phyloP scores from a whole-genome alignment of 2,797 vertebrate genomes.

The Mallotus villosus region DNA sequence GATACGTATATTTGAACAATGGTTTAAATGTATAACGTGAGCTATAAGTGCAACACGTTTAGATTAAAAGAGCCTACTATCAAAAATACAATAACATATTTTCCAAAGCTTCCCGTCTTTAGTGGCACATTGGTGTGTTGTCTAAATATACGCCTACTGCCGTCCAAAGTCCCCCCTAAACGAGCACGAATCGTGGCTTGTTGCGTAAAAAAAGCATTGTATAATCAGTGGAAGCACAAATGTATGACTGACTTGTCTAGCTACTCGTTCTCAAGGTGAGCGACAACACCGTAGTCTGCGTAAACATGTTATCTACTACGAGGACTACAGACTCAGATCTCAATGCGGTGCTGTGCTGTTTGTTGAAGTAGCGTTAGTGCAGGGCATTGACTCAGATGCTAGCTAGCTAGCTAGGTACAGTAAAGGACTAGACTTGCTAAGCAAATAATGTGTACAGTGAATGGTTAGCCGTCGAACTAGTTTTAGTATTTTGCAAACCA shows the following conservation, averaged over 20 bases:
- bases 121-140: too few relatives aligned
- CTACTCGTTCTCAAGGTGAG: conserved; percentile 70
- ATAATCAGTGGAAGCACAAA: conserved; percentile 58
- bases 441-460: background rate
- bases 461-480: background rate
- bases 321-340: background rate
- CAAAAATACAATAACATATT: background rate
- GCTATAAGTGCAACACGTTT: background rate
- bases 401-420: background rate
- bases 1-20: background rate
- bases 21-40: background rate
- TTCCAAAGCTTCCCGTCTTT: background rate
- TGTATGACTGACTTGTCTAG: conserved; percentile 69
- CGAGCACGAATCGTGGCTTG: too few relatives aligned
- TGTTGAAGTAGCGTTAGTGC: background rate
- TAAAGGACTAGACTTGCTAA: background rate
- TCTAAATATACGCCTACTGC: too few relatives aligned
- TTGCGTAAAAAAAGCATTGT: conserved; percentile 37
- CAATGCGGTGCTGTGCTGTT: background rate
- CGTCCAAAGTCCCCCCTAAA: too few relatives aligned
- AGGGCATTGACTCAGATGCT: background rate
- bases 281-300: conserved; percentile 15
- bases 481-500: background rate
- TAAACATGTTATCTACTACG: background rate
- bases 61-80: background rate